phyloP scores from a whole-genome alignment of 2,888 invertebrate species.

The Plebejus melissa region DNA sequence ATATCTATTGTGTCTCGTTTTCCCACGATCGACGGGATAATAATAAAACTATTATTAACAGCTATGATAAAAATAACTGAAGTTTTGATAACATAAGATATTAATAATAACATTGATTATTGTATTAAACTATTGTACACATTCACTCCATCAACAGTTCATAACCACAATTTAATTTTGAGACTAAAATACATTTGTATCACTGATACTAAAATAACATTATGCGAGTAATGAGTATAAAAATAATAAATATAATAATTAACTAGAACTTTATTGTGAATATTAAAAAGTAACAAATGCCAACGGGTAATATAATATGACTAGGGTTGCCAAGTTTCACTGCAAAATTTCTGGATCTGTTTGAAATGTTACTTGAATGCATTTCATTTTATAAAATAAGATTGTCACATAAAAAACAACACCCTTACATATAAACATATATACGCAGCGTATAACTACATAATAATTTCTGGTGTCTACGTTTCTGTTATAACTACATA shows the following conservation, averaged over 20 bases:
- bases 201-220: conserved; percentile 2
- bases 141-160: not conserved
- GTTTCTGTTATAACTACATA: too few species aligned
- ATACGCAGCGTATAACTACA: too few species aligned
- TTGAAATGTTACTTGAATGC: not conserved
- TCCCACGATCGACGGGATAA: too few species aligned
- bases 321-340: not conserved
- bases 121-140: conserved; percentile 2
- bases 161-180: conserved; percentile 9
- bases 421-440: too few species aligned
- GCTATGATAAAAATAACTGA: conserved; percentile 10
- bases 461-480: too few species aligned
- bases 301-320: not conserved
- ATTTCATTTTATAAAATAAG: not conserved
- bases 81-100: conserved; percentile 5
- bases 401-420: not conserved
- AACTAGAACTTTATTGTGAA: not conserved
- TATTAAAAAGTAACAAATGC: conserved; percentile 9
- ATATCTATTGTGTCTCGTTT: too few species aligned
- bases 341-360: not conserved
- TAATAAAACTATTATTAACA: not conserved
- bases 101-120: conserved; percentile 17
- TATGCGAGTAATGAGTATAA: conserved; percentile 14
- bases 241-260: conserved; percentile 10
- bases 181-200: conserved; percentile 13